phyloP scores from a whole-genome alignment of 2,797 vertebrate species.

The Danio tinwini region DNA sequence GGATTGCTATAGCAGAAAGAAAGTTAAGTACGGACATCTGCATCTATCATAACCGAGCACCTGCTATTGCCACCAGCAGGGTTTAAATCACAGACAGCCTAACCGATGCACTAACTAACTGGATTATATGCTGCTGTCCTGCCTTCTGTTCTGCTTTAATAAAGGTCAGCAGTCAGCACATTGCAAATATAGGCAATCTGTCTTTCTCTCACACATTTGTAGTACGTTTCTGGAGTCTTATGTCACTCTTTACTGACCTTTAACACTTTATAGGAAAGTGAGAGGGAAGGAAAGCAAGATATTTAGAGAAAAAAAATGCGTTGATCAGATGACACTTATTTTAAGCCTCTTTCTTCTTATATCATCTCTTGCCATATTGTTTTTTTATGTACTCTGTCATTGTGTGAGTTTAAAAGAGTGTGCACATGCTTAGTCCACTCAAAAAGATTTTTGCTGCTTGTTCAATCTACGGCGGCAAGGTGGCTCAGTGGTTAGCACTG shows the following conservation, averaged over 20 bases:
- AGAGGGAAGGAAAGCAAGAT: background rate
- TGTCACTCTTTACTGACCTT: slow-evolving; percentile 2
- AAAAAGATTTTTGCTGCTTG: no score
- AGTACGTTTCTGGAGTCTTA: background rate
- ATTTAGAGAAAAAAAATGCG: background rate
- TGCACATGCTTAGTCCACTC: no score
- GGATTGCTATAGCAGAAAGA: slow-evolving; percentile 24
- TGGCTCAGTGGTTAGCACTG: no score
- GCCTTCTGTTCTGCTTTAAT: slow-evolving; percentile 67
- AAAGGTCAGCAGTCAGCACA: slow-evolving; percentile 66
- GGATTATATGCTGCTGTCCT: slow-evolving; percentile 9
- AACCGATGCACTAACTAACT: background rate
- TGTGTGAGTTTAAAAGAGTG: background rate
- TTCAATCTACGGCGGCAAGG: no score
- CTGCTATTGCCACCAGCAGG: slow-evolving; percentile 37
- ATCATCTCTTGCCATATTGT: background rate
- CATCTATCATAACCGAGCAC: slow-evolving; percentile 23
- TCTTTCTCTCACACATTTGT: background rate
- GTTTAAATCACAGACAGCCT: slow-evolving; percentile 48
- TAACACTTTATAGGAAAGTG: background rate
- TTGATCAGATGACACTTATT: background rate
- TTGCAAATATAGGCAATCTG: slow-evolving; percentile 14
- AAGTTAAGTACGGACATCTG: slow-evolving; percentile 29
- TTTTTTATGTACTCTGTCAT: background rate
- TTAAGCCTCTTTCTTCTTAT: slow-evolving; percentile 1